Evolutionary conservation across 1,140 invertebrate genomes (phyloP).

Genomic region (Nasonia vitripennis): DNA sequence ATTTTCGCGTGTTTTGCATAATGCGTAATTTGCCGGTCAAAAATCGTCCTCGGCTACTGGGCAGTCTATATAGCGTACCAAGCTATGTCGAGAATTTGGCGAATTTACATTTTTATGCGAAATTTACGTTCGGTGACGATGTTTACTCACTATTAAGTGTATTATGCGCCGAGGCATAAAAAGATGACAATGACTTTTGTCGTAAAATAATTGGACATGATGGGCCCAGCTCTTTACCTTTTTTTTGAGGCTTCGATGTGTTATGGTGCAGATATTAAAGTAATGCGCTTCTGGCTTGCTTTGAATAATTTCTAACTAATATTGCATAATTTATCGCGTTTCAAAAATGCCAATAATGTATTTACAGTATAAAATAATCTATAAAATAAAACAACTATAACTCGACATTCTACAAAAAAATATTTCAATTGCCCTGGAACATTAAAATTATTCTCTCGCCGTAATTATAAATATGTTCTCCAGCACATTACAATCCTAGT

Average conservation of each 20-base stretch:
- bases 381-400: too few species aligned
- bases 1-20: constrained; percentile 74
- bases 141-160: constrained; percentile 40
- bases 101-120: constrained; percentile 29
- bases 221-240: not conserved
- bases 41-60: not conserved
- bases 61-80: not conserved
- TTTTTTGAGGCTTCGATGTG: not conserved
- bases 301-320: not conserved
- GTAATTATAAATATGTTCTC: not conserved
- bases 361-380: too few species aligned
- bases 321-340: too few species aligned
- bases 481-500: not conserved
- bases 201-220: constrained; percentile 13
- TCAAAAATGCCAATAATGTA: too few species aligned
- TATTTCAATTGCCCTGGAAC: not conserved
- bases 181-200: constrained; percentile 7
- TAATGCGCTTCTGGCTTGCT: not conserved
- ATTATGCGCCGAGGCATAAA: not conserved
- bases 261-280: not conserved
- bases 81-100: constrained; percentile 19
- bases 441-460: not conserved
- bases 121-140: constrained; percentile 37
- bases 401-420: not conserved
- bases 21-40: constrained; percentile 62